A percentile compares a stretch with the other conserved stretches of the same genome.
phyloP scores from a whole-genome alignment of 2,888 invertebrate species.

The Orthosia gothica region DNA sequence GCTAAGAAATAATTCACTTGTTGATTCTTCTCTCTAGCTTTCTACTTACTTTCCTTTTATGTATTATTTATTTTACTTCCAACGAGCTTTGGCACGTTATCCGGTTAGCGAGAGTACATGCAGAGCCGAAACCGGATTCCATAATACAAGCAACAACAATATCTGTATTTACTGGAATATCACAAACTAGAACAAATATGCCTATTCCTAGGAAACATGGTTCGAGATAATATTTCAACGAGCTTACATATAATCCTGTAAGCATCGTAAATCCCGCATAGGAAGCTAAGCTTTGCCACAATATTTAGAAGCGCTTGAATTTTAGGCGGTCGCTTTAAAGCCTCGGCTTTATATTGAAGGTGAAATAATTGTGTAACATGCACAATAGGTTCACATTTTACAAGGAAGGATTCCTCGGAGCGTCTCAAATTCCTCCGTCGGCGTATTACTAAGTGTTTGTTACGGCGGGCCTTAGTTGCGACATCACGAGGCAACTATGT shows the following conservation, averaged over 20 bases:
- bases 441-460: slow-evolving; percentile 83
- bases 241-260: slow-evolving; percentile 80
- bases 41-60: slow-evolving; percentile 78
- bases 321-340: slow-evolving; percentile 77
- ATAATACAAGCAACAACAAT: slow-evolving; percentile 53
- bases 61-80: slow-evolving; percentile 80
- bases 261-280: slow-evolving; percentile 83
- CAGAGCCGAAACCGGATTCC: slow-evolving; percentile 37
- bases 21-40: slow-evolving; percentile 82
- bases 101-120: slow-evolving; percentile 63
- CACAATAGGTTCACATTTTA: slow-evolving; percentile 78
- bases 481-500: slow-evolving; percentile 88
- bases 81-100: slow-evolving; percentile 73
- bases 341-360: slow-evolving; percentile 81
- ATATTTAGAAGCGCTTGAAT: slow-evolving; percentile 82
- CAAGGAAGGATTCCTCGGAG: slow-evolving; percentile 83
- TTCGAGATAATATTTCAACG: slow-evolving; percentile 75
- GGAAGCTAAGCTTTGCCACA: slow-evolving; percentile 81
- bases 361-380: slow-evolving; percentile 83
- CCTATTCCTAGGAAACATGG: slow-evolving; percentile 63
- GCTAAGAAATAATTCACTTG: slow-evolving; percentile 89
- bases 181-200: slow-evolving; percentile 48
- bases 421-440: slow-evolving; percentile 85
- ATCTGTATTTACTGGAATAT: slow-evolving; percentile 44
- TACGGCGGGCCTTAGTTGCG: slow-evolving; percentile 84